Percentiles rank a stretch among this genome's conserved stretches.
Evolutionary conservation across 1,140 invertebrate genomes (phyloP).

Genomic region (Schlechtendalia chinensis): DNA sequence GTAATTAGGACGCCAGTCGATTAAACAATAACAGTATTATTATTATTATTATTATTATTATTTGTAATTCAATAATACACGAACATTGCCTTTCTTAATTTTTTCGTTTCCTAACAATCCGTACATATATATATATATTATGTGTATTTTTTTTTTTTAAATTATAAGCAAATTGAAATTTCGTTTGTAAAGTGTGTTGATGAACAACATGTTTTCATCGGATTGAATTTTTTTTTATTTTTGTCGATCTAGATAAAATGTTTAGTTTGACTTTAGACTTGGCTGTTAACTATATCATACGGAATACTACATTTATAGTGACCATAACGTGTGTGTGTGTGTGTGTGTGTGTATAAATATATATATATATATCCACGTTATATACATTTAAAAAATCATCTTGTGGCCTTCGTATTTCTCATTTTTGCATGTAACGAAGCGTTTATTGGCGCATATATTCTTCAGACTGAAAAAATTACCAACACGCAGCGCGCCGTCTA

Average conservation of each 20-base stretch:
- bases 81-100: neutral
- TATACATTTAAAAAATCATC: too few species aligned
- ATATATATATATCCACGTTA: too few species aligned
- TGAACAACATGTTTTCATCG: neutral
- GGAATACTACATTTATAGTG: too few species aligned
- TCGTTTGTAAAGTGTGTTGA: neutral
- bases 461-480: conserved; percentile 11
- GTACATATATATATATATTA: too few species aligned
- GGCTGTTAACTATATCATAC: neutral
- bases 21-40: too few species aligned
- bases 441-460: neutral
- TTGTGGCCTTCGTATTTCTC: neutral
- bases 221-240: conserved; percentile 6
- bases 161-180: conserved; percentile 3
- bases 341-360: too few species aligned
- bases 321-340: too few species aligned
- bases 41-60: neutral
- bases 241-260: neutral
- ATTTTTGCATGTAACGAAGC: neutral
- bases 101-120: neutral
- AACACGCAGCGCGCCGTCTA: neutral
- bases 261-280: neutral
- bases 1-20: too few species aligned
- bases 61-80: neutral
- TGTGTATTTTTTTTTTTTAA: neutral